These are phyloP conservation scores for Aythya baeri DNA, from an alignment of 2,113 vertebrate species.

Conservation along the genomic window DNA sequence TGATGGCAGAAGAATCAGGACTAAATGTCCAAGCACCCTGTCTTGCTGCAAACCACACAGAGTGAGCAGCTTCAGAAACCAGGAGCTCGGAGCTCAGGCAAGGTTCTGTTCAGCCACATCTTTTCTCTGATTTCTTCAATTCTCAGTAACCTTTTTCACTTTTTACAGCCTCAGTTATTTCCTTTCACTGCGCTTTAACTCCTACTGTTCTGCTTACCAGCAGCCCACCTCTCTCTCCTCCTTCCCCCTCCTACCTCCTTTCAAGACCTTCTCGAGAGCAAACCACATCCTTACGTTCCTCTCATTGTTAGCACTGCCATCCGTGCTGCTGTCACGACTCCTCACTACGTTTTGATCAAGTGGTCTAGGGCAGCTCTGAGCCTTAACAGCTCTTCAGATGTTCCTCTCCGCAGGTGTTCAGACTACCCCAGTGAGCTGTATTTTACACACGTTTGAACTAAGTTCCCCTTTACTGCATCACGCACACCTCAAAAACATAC, in stretches of 20 bases:
- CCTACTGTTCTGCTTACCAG: neutral
- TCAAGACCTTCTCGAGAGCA: slow-evolving; percentile 38
- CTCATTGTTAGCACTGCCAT: slow-evolving; percentile 4
- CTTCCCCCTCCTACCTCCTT: slow-evolving; percentile 40
- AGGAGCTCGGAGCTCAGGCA: neutral
- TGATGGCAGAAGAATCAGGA: neutral
- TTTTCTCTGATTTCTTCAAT: neutral
- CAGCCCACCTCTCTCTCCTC: slow-evolving; percentile 51
- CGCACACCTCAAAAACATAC: neutral
- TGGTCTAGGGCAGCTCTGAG: neutral
- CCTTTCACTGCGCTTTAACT: neutral
- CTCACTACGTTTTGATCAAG: slow-evolving; percentile 4
- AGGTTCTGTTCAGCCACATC: neutral
- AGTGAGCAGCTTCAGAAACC: neutral
- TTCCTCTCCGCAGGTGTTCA: slow-evolving; percentile 5
- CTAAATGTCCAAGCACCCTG: neutral
- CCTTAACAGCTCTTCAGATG: neutral
- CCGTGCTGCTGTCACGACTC: neutral
- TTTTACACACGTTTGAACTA: neutral
- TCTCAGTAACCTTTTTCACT: slow-evolving; percentile 42
- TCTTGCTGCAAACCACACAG: neutral
- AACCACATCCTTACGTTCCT: slow-evolving; percentile 63
- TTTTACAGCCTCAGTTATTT: slow-evolving; percentile 37
- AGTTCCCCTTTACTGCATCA: neutral
- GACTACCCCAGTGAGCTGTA: neutral